Base-by-base conservation (phyloP, 1,140 invertebrate genomes). In the Drosophila pseudoobscura region DNA sequence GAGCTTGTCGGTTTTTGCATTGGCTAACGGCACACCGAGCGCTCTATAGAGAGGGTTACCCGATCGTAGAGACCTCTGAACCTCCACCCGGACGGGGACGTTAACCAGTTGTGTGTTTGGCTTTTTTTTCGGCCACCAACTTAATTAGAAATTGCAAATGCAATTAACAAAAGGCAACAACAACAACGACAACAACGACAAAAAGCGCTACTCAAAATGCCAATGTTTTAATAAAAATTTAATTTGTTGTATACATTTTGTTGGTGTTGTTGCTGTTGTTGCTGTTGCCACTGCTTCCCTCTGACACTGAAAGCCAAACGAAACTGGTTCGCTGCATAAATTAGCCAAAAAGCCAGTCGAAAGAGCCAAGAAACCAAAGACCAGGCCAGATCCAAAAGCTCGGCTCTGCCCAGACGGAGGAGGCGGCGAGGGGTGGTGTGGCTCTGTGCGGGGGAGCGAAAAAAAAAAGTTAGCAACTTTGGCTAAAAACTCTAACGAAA, bases 81-180 rank as follows among this genome's bases (percentile, higher is more conserved):
- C 35, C 35, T 47, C 24, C 2, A 13, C 35, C 9, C 55, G 58
- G 39, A 31, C 29, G 24, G 51, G 53, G 52, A 53, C 46, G 39
- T 44, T 26, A 53, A 62, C 72, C 55, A 85, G 80, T 78, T 88
- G 47, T 50, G 20, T 20, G 20, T 20, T 20, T 41, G n/a, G 17
- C 2, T 41, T 51, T 59, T 50, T 82, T 74, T 74, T 74, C 78
- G 79, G 59, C 39, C 50, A 65, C 39, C 66, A 43, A 64, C 74
- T 87, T 87, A 85, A 85, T 85, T 87, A 87, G 82, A 87, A 87
- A 87, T 87, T 88, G 82, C 83, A 78, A 87, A 87, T 75, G 83
- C 65, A 82, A 85, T 85, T 87, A 87, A 87, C 73, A 71, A 73
- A 63, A 72, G 20, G 44, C 66, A 69, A 39, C 31, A 44, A 17